Evolutionary conservation across 2,888 invertebrate genomes (phyloP).

Genomic region (Tortricodes alternella): DNA sequence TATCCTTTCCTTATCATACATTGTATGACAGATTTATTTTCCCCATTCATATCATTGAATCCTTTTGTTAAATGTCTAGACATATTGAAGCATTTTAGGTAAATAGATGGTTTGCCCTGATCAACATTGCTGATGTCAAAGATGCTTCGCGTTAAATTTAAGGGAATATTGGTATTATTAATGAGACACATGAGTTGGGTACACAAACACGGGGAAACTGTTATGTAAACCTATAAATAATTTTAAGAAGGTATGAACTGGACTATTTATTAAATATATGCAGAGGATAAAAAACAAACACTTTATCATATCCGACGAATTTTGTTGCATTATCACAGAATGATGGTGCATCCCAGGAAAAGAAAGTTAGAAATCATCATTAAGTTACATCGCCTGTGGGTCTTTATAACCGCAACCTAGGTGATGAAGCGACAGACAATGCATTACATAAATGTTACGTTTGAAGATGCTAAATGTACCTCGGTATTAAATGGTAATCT

Average conservation of each 20-base stretch:
- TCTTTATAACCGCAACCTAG: constrained; percentile 42
- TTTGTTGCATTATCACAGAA: constrained; percentile 10
- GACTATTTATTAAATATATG: too few species aligned
- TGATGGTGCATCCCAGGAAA: constrained; percentile 35
- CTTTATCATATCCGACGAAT: constrained; percentile 6
- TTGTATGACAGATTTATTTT: constrained; percentile 1
- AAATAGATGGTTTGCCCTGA: constrained; percentile 9
- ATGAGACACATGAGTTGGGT: constrained; percentile 1
- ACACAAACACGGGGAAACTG: background rate
- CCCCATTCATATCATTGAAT: background rate
- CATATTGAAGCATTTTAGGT: constrained; percentile 14
- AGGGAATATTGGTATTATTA: constrained; percentile 15
- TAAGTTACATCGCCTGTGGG: constrained; percentile 42
- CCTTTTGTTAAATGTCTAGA: constrained; percentile 14
- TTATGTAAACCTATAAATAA: too few species aligned
- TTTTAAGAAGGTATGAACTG: too few species aligned
- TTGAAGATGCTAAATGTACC: constrained; percentile 40
- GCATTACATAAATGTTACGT: constrained; percentile 53
- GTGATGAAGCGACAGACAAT: constrained; percentile 53
- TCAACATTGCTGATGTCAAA: constrained; percentile 18
- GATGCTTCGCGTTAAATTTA: background rate
- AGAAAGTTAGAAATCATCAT: constrained; percentile 62
- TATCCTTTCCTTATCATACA: background rate
- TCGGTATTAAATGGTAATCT: constrained; percentile 33
- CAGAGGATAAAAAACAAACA: too few species aligned